Evolutionary conservation across 1,140 invertebrate genomes (phyloP).

Genomic region (Leucophenga varia): DNA sequence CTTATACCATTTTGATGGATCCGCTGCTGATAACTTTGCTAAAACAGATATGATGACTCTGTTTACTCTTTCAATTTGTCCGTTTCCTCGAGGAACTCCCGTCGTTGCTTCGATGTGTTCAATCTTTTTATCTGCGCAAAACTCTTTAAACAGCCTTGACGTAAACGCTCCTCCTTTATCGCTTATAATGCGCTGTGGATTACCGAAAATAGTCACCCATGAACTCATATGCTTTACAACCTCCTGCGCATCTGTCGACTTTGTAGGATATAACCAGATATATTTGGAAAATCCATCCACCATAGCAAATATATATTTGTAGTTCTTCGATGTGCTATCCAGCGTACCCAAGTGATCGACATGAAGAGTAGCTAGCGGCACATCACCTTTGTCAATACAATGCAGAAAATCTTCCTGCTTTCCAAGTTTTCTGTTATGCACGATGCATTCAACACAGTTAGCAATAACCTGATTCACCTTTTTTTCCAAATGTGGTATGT

Average conservation of each 20-base stretch:
- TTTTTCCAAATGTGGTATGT: background rate
- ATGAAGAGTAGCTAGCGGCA: slow-evolving; percentile 1
- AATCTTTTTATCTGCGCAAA: slow-evolving; percentile 23
- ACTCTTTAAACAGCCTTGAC: no score
- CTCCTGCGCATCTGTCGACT: slow-evolving; percentile 23
- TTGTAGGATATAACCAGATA: slow-evolving; percentile 35
- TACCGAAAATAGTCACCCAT: slow-evolving; percentile 39
- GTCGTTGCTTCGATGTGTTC: slow-evolving; percentile 25
- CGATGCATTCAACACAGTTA: slow-evolving; percentile 7
- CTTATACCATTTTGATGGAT: slow-evolving; percentile 5
- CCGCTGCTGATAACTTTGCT: slow-evolving; percentile 2
- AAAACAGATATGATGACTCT: slow-evolving; percentile 1
- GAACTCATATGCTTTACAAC: slow-evolving; percentile 5
- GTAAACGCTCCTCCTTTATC: no score
- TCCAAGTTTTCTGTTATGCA: slow-evolving; percentile 1
- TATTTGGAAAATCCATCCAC: slow-evolving; percentile 19
- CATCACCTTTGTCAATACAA: slow-evolving; percentile 2
- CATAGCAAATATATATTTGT: slow-evolving; percentile 1
- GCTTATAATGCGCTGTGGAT: slow-evolving; percentile 40
- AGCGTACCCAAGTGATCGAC: slow-evolving; percentile 2
- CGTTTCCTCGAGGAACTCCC: slow-evolving; percentile 21
- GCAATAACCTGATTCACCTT: background rate
- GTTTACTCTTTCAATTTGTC: no score
- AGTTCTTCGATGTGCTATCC: no score
- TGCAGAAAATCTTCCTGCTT: slow-evolving; percentile 1